Evolutionary conservation across 2,888 invertebrate species (phyloP).

Genomic region (Celastrina argiolus): DNA sequence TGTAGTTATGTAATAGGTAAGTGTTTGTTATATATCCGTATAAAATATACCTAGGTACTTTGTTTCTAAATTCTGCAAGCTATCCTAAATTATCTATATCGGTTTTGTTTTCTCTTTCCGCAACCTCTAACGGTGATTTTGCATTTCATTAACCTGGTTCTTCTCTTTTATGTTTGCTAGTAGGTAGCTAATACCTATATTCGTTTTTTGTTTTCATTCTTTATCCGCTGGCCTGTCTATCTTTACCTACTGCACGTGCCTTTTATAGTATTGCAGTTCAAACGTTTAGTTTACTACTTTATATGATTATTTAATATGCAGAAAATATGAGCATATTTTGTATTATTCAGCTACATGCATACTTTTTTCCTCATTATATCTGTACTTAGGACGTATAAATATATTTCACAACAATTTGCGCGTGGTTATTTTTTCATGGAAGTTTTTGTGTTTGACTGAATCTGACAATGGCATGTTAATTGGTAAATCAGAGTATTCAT

Average conservation of each 20-base stretch:
- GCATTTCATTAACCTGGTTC: neutral
- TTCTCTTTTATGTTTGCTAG: neutral
- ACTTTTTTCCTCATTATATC: neutral
- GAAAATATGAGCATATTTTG: neutral
- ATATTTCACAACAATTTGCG: neutral
- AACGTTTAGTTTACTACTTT: neutral
- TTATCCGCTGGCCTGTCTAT: neutral
- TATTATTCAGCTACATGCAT: neutral
- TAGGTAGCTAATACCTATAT: neutral
- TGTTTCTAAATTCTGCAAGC: neutral
- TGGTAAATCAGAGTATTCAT: constrained; percentile 24
- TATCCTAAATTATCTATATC: neutral
- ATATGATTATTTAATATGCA: neutral
- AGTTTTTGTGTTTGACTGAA: constrained; percentile 1
- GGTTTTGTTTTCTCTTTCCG: neutral
- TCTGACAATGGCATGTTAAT: constrained; percentile 28
- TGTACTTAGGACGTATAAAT: neutral
- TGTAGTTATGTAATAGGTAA: too few relatives aligned
- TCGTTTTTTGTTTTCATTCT: neutral
- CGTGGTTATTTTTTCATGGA: neutral
- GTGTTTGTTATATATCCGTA: too few relatives aligned
- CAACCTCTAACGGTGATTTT: neutral
- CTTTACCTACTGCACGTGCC: neutral
- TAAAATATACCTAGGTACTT: too few relatives aligned
- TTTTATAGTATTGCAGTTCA: neutral